These are phyloP conservation scores for Gymnocypris eckloni DNA, from an alignment of 2,797 vertebrate species.

Conservation along the genomic window DNA sequence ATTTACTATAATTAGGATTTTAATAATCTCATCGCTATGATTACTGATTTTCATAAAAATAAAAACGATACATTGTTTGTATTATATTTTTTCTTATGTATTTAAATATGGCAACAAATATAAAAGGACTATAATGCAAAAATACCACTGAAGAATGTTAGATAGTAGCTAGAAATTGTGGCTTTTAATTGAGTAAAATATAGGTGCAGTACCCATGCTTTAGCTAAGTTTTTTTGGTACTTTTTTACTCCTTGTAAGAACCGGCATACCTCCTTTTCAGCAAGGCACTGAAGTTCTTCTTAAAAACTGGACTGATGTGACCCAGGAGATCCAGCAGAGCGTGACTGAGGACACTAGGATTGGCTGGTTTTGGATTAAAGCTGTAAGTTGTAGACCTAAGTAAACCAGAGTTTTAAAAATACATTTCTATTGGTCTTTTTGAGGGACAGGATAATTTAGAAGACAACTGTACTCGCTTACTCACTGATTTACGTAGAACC, in stretches of 20 bases:
- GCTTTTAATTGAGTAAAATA: background rate
- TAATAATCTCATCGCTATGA: background rate
- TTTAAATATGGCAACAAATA: background rate
- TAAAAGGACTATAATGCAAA: background rate
- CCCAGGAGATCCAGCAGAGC: conserved; percentile 92
- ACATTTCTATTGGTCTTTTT: background rate
- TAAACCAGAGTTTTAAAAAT: background rate
- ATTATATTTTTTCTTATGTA: background rate
- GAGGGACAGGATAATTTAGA: background rate
- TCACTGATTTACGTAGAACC: conserved; percentile 95
- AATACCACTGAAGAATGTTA: background rate
- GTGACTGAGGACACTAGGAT: conserved; percentile 92
- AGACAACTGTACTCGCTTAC: conserved; percentile 59
- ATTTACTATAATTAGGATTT: background rate
- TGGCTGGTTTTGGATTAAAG: conserved; percentile 94
- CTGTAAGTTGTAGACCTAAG: conserved; percentile 90
- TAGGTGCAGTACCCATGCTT: background rate
- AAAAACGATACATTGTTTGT: background rate
- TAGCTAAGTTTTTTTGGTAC: background rate
- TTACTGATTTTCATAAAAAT: background rate
- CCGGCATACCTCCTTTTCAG: conserved; percentile 89
- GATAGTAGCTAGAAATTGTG: background rate
- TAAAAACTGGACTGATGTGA: conserved; percentile 95
- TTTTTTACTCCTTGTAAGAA: background rate
- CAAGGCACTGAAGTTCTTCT: conserved; percentile 88